A percentile compares a stretch with the other conserved stretches of the same genome.
Evolutionary conservation across 2,797 vertebrate genomes (phyloP).

Genomic region (Pygocentrus nattereri): DNA sequence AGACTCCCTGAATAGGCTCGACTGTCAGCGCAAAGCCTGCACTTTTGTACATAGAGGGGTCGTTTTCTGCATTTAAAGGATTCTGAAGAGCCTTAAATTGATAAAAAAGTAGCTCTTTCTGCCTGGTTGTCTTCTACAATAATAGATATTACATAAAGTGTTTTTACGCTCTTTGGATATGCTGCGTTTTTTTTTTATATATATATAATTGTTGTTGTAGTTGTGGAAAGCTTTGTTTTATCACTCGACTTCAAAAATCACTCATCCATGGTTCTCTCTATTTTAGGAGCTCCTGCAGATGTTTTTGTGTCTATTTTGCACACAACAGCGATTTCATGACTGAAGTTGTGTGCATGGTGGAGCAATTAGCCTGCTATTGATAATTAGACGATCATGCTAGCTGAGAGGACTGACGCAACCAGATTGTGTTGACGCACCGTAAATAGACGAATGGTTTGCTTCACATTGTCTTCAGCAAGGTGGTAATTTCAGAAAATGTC

Average conservation of each 20-base stretch:
- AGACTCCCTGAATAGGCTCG: neutral
- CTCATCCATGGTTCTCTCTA: neutral
- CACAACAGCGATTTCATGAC: neutral
- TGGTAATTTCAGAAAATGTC: slow-evolving; percentile 52
- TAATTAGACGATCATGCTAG: slow-evolving; percentile 41
- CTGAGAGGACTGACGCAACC: slow-evolving; percentile 18
- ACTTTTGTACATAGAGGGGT: neutral
- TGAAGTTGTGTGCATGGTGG: slow-evolving; percentile 33
- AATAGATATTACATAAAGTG: slow-evolving; percentile 17
- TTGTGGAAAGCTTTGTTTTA: slow-evolving; percentile 8
- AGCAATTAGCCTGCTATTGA: slow-evolving; percentile 37
- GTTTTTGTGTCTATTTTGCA: slow-evolving; percentile 10
- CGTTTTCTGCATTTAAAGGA: neutral
- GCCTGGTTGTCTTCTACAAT: neutral
- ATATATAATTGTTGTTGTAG: neutral
- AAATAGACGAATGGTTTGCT: slow-evolving; percentile 10
- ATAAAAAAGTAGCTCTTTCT: slow-evolving; percentile 10
- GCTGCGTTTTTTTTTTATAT: neutral
- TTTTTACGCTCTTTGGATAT: slow-evolving; percentile 22
- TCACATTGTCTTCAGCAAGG: slow-evolving; percentile 21
- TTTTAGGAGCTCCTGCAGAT: slow-evolving; percentile 19
- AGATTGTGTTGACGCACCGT: slow-evolving; percentile 46
- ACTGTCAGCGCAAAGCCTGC: neutral
- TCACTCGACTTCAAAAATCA: too few species aligned
- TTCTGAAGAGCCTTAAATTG: neutral